phyloP scores from a whole-genome alignment of 1,140 invertebrate species.

The Brachionus rotundiformis region DNA sequence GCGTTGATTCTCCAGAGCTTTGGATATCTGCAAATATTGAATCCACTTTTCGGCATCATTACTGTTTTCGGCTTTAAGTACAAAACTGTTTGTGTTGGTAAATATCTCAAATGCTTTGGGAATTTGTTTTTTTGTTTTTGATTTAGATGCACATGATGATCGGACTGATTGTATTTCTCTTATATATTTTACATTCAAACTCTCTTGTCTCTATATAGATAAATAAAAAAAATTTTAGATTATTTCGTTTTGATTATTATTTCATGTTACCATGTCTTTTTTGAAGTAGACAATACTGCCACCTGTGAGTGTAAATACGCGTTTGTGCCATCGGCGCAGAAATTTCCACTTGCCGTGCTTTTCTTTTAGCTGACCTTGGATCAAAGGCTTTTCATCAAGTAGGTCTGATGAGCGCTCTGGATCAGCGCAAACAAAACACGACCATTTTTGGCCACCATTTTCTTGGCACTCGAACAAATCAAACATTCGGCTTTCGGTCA shows the following conservation, averaged over 20 bases:
- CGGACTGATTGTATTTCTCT: conserved; percentile 52
- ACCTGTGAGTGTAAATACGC: conserved; percentile 88
- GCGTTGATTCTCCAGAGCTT: conserved; percentile 18
- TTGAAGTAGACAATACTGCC: conserved; percentile 78
- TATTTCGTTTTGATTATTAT: conserved; percentile 5
- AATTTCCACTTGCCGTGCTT: conserved; percentile 89
- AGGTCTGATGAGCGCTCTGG: conserved; percentile 81
- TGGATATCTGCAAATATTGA: conserved; percentile 59
- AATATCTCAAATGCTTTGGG: conserved; percentile 94
- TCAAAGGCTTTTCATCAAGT: conserved; percentile 60
- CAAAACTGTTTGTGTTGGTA: conserved; percentile 80
- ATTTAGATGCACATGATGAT: conserved; percentile 57
- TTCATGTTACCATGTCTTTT: conserved; percentile 72
- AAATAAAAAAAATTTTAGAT: conserved; percentile 8
- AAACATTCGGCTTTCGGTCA: conserved; percentile 82
- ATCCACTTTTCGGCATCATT: conserved; percentile 89
- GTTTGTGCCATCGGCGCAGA: conserved; percentile 83
- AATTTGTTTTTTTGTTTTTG: conserved; percentile 70
- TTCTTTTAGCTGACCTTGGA: conserved; percentile 88
- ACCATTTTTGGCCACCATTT: conserved; percentile 70
- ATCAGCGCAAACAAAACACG: conserved; percentile 85
- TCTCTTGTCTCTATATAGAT: conserved; percentile 10
- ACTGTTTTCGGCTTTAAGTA: conserved; percentile 85
- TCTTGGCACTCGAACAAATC: conserved; percentile 83
- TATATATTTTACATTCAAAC: conserved; percentile 56